Evolutionary conservation across 2,888 invertebrate species (phyloP).

Genomic region (Blomia tropicalis): DNA sequence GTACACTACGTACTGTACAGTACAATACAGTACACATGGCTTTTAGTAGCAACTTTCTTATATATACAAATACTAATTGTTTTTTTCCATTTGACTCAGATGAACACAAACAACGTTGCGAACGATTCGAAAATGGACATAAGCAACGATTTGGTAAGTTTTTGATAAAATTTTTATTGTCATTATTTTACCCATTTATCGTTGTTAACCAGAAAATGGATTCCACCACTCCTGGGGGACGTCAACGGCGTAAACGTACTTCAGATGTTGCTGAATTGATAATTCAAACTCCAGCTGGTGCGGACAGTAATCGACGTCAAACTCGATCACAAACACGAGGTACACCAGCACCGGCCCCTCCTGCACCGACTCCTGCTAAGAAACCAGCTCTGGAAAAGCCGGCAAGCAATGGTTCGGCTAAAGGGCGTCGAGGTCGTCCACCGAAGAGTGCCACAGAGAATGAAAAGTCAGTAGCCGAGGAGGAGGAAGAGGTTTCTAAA

Average conservation of each 20-base stretch:
- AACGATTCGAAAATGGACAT: neutral
- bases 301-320: neutral
- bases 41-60: too few relatives aligned
- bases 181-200: neutral
- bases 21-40: too few relatives aligned
- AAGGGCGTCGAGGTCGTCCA: conserved; percentile 12
- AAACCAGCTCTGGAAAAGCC: neutral
- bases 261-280: neutral
- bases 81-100: neutral
- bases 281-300: neutral
- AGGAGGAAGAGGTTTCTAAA: neutral
- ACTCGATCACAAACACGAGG: conserved; percentile 14
- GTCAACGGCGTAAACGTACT: neutral
- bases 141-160: neutral
- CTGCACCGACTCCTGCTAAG: neutral
- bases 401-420: neutral
- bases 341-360: neutral
- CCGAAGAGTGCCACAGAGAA: conserved; percentile 2
- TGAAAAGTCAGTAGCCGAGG: neutral
- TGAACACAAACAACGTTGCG: neutral
- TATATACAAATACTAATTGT: too few relatives aligned
- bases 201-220: neutral
- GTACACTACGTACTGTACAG: too few relatives aligned
- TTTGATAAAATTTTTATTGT: neutral
- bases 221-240: neutral